Evolutionary conservation across 2,888 invertebrate species (phyloP).

Genomic region (Stratiomys singularior): DNA sequence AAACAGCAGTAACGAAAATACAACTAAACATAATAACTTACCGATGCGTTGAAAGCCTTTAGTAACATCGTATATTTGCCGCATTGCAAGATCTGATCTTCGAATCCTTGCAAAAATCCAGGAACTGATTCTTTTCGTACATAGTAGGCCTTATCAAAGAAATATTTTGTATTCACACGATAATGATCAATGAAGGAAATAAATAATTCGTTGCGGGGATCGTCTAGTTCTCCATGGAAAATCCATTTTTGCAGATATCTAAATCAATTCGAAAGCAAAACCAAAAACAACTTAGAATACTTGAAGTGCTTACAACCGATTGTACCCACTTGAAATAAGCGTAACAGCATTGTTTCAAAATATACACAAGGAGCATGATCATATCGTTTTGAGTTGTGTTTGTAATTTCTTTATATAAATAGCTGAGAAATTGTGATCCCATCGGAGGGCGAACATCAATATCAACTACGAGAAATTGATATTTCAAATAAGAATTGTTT

Average conservation of each 20-base stretch:
- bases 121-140: slow-evolving; percentile 68
- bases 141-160: slow-evolving; percentile 62
- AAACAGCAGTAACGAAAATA: not conserved
- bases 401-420: slow-evolving; percentile 61
- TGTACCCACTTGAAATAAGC: slow-evolving; percentile 63
- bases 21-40: slow-evolving; percentile 61
- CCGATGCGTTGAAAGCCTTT: slow-evolving; percentile 76
- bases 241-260: slow-evolving; percentile 80
- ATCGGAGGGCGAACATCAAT: slow-evolving; percentile 55
- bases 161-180: slow-evolving; percentile 61
- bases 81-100: slow-evolving; percentile 75
- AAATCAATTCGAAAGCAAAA: slow-evolving; percentile 27
- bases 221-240: slow-evolving; percentile 84
- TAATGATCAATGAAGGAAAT: slow-evolving; percentile 66
- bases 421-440: slow-evolving; percentile 61
- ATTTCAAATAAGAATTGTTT: slow-evolving; percentile 1
- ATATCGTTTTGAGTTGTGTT: slow-evolving; percentile 59
- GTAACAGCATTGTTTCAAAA: slow-evolving; percentile 61
- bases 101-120: slow-evolving; percentile 73
- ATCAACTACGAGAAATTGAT: slow-evolving; percentile 54
- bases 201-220: slow-evolving; percentile 86
- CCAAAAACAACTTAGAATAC: not conserved
- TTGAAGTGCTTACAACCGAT: too few relatives aligned
- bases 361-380: slow-evolving; percentile 59
- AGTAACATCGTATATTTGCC: slow-evolving; percentile 79